Base-by-base conservation (phyloP, 2,888 invertebrate genomes). In the Drosophila ochracea region DNA sequence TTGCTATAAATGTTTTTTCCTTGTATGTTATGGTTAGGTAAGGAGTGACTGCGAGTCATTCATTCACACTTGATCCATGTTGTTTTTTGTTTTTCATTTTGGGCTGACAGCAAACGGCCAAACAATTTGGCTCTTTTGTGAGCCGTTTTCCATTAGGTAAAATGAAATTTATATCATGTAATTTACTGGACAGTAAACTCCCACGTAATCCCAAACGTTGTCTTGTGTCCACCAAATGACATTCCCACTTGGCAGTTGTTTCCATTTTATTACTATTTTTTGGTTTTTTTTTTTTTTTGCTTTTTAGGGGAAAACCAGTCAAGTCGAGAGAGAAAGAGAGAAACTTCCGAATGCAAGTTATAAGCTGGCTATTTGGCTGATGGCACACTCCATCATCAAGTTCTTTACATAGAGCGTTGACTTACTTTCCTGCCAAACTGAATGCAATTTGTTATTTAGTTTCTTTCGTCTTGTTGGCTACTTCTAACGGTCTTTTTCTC, bases 131-230 rank as follows among this genome's bases (percentile, higher is more conserved):
- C 69, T 55, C 55, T 52, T 59, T 47, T 78, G 43, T 62, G 59
- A 65, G 61, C 62, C 69, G 63, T 79, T 79, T 79, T 74, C 83
- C 68, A 75, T 78, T 78, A 78, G 78, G 50, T 60, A 53, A 85
- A 73, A 78, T 78, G 71, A 85, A 89, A 84, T 84, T 85, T 84
- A 88, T 81, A 78, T 83, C 89, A 70, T 78, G 84, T 86, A 75
- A 84, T 85, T 88, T 84, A 60, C 53, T 68, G 37, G 81, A 77
- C 54, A 69, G 63, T 43, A 30, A 59, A 71, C 78, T 57, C 78
- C 82, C 78, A 78, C 68, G 63, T 75, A 61, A 77, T 66, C 43
- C 63, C 50, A 47, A 41, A 21, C 21, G 28, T 11, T 37, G 55
- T 28, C 54, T 35, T 21, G 21, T 21, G 30, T 33, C 31, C n/a